Evolutionary conservation across 35 echinoderm and acorn worm species (phyloP).

Genomic region (Anneissia japonica): DNA sequence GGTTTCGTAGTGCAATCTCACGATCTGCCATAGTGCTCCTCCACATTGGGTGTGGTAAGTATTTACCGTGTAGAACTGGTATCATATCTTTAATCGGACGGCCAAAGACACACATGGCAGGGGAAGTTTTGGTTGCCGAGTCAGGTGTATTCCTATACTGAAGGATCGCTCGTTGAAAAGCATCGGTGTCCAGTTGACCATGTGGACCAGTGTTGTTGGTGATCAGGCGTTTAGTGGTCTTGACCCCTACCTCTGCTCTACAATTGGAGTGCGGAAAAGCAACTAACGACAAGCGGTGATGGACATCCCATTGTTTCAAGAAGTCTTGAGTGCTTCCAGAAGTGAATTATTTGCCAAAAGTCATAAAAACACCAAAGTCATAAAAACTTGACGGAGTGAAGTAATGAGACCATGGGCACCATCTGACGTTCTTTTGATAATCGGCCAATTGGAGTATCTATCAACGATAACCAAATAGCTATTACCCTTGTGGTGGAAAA

Average conservation of each 20-base stretch:
- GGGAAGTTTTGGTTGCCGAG: conserved; percentile 19
- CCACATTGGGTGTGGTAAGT: conserved; percentile 25
- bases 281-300: conserved; percentile 27
- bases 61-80: conserved; percentile 19
- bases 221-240: conserved; percentile 23
- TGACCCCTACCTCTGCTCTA: conserved; percentile 31
- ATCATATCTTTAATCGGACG: conserved; percentile 32
- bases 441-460: conserved; percentile 1
- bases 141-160: conserved; percentile 35
- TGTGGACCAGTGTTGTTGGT: conserved; percentile 23
- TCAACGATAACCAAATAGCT: background rate
- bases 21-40: background rate
- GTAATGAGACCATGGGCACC: conserved; percentile 28
- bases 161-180: conserved; percentile 35
- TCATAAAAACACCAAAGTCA: conserved; percentile 50
- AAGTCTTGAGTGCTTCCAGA: background rate
- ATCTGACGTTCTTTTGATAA: background rate
- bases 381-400: conserved; percentile 24
- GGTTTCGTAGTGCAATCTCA: conserved; percentile 2
- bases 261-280: conserved; percentile 31
- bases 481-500: conserved; percentile 17
- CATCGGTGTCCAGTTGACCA: conserved; percentile 32
- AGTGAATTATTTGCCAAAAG: conserved; percentile 34
- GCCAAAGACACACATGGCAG: conserved; percentile 41
- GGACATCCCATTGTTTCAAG: background rate